Evolutionary conservation across 2,888 invertebrate species (phyloP).

Genomic region (Leucania comma): DNA sequence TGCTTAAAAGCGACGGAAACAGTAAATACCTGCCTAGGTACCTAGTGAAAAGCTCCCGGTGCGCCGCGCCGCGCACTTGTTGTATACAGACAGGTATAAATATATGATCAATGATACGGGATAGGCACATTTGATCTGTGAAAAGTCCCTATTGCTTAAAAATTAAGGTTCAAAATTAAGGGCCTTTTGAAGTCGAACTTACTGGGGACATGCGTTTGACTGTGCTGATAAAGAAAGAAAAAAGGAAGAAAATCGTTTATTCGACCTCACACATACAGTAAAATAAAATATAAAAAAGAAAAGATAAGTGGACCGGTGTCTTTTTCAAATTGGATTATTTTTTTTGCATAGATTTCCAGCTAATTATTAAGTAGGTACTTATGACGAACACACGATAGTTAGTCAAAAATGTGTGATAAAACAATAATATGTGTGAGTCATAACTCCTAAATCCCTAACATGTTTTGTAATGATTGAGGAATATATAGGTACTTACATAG

Average conservation of each 20-base stretch:
- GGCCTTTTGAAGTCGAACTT: background rate
- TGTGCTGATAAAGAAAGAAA: too few relatives aligned
- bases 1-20: slow-evolving; percentile 23
- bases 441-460: background rate
- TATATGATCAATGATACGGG: background rate
- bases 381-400: background rate
- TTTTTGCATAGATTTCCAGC: background rate
- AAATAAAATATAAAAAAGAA: too few relatives aligned
- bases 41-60: background rate
- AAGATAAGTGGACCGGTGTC: background rate
- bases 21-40: background rate
- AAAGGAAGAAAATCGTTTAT: too few relatives aligned
- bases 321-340: background rate
- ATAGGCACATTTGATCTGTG: background rate
- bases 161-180: background rate
- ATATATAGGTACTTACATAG: background rate
- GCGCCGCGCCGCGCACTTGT: background rate
- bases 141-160: background rate
- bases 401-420: slow-evolving; percentile 1
- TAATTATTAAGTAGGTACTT: background rate
- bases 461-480: background rate
- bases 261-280: too few relatives aligned
- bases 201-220: background rate
- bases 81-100: background rate
- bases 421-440: background rate